These are phyloP conservation scores for Nezara viridula DNA, from an alignment of 2,888 invertebrate genomes.

Conservation along the genomic window DNA sequence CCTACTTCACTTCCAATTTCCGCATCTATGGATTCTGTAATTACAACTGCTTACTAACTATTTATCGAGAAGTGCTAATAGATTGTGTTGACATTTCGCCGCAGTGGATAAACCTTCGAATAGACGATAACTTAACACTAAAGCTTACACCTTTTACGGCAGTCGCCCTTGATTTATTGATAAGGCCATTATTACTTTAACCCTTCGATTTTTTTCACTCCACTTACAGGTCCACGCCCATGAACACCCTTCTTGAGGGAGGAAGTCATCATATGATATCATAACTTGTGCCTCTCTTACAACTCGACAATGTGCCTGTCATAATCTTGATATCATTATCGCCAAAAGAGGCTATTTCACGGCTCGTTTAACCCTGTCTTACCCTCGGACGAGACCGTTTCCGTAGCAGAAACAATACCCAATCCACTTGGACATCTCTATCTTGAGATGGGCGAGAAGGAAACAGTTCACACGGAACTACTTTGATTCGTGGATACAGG, in stretches of 20 bases:
- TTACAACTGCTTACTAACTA: too few relatives aligned
- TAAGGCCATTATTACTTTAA: not conserved
- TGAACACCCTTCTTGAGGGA: not conserved
- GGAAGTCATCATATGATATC: not conserved
- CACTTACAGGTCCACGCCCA: not conserved
- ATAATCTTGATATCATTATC: slow-evolving; percentile 32
- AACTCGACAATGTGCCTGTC: slow-evolving; percentile 4
- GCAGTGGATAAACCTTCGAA: too few relatives aligned
- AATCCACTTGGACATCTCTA: slow-evolving; percentile 12
- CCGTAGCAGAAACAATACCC: slow-evolving; percentile 33
- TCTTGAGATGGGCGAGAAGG: not conserved
- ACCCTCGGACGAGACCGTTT: not conserved
- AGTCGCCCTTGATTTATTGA: too few relatives aligned
- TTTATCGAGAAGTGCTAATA: too few relatives aligned
- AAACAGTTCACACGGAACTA: slow-evolving; percentile 9
- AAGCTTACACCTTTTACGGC: too few relatives aligned
- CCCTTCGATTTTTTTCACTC: too few relatives aligned
- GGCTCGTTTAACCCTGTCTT: slow-evolving; percentile 8
- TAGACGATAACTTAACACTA: too few relatives aligned
- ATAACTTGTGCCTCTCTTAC: not conserved
- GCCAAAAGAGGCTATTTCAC: slow-evolving; percentile 37
- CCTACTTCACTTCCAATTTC: too few relatives aligned
- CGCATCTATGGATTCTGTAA: too few relatives aligned
- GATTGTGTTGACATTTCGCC: too few relatives aligned
- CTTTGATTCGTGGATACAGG: not conserved